Base-by-base conservation (phyloP, 2,888 invertebrate genomes). In the Trichogramma evanescens region DNA sequence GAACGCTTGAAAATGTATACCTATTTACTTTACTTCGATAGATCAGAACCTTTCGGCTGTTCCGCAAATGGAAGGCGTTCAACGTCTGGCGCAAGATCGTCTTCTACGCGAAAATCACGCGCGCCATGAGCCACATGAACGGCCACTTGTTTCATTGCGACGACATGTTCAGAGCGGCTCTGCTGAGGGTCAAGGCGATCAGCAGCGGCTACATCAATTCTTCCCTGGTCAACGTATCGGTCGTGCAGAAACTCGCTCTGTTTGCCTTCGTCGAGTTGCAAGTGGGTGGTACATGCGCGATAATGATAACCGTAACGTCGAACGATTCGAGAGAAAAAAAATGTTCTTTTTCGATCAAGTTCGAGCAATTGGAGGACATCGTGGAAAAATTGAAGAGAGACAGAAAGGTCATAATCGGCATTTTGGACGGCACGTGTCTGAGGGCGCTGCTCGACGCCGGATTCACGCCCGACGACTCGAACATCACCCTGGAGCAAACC, bases 31-130 rank as follows among this genome's bases (percentile, higher is more conserved):
- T 3, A 41, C 42, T 46, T 51, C 39, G 46, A 9, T 74, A 85
- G 81, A 87, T 89, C 51, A 86, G 84, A 66, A 84, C 85, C 52
- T 89, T 90, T 72, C 82, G 80, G 51, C 79, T 84, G 41, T 90
- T 87, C 71, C 83, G 87, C 9, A 81, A 84, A 63, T 89, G 89
- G 89, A 90, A 93, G 78, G 87, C 89, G 0, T 91, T 92, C 74
- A 88, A 86, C 70, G 84, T 88, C 0, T 93, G 93, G 93, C 82
- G 84, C 60, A 89, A 88, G 74, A 85, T 86, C 10, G 84, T 94
- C 41, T 78, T 85, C 46, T 86, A 83, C 71, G 83, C 84, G 61
- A 93, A 92, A 75, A 85, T 85, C 57, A 80, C 79, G 43, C 78
- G 80, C 26, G 83, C 87, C 1, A 81, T 84, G 63, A 80, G 79